These are phyloP conservation scores for Picus viridis DNA, from an alignment of 2,797 vertebrate genomes.

Conservation along the genomic window DNA sequence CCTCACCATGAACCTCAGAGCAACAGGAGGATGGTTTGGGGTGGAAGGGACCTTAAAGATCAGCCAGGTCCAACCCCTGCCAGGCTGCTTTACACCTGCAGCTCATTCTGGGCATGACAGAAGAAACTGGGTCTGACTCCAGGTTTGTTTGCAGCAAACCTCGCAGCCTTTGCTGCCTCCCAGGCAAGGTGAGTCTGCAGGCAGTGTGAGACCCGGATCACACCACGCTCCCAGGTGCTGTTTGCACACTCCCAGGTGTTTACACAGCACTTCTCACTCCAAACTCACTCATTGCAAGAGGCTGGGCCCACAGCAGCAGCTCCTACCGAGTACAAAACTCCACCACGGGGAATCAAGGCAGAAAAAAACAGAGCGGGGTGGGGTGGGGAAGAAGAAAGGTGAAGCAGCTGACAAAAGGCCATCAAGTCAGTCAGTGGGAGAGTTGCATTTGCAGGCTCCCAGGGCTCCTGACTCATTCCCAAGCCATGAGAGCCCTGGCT, in stretches of 20 bases:
- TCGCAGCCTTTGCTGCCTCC: neutral
- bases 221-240: neutral
- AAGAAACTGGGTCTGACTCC: neutral
- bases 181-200: neutral
- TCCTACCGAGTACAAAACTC: neutral
- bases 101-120: neutral
- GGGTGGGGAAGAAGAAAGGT: conserved; percentile 22
- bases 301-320: neutral
- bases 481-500: conserved; percentile 38
- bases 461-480: conserved; percentile 71
- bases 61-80: no score
- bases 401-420: conserved; percentile 37
- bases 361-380: neutral
- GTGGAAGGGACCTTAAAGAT: no score
- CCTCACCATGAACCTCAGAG: neutral
- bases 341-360: neutral
- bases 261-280: neutral
- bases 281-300: neutral
- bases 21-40: no score
- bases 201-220: neutral
- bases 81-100: neutral
- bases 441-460: conserved; percentile 62
- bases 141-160: neutral
- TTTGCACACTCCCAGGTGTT: neutral
- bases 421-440: conserved; percentile 47